Base-by-base conservation (phyloP, 1,140 invertebrate genomes). In the Caenorhabditis inopinata region DNA sequence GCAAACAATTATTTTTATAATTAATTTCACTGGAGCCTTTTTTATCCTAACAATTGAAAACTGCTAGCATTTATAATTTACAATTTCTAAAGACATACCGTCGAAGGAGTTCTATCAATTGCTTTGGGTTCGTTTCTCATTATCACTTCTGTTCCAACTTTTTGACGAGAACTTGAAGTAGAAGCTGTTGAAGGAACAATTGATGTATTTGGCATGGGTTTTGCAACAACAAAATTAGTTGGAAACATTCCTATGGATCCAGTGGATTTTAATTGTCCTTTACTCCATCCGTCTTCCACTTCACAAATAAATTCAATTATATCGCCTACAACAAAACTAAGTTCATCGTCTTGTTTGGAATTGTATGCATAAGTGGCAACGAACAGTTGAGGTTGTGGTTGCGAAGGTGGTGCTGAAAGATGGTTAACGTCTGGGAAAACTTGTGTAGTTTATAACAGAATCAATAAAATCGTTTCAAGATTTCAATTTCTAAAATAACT, bases 241-340 rank as follows among this genome's bases (percentile, higher is more conserved):
- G 78, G 78, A 18, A 38, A 79, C 58, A 74, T 74, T 48, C 78
- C 78, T 4, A 79, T 25, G 0, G 32, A 2, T 5, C 78, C 78
- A 38, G 62, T 79, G 7, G 46, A 35, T 9, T 46, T 51, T 6
- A 58, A 14, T 74, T 74, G 74, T 14, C 78, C 78, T 29, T 46
- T 32, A 42, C 48, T 79, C 78, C 78, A 79, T 4, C 78, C 78
- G 45, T 79, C 78, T 51, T 79, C 78, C 7, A 79, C 46, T 49
- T 79, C 78, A 6, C 1, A 35, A 2, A 79, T 53, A 9, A 77
- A 7, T 35, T 79, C 78, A 49, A 79, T 47, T 1, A 74, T 42
- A 45, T 79, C 78, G 3, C 73, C 78, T 16, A 74, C 78, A 9
- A 32, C 35, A 12, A 79, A 58, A 74, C 62, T 74, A n/a, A 79